Evolutionary conservation across 2,888 invertebrate species (phyloP).

Genomic region (Ornithoptera priamus): DNA sequence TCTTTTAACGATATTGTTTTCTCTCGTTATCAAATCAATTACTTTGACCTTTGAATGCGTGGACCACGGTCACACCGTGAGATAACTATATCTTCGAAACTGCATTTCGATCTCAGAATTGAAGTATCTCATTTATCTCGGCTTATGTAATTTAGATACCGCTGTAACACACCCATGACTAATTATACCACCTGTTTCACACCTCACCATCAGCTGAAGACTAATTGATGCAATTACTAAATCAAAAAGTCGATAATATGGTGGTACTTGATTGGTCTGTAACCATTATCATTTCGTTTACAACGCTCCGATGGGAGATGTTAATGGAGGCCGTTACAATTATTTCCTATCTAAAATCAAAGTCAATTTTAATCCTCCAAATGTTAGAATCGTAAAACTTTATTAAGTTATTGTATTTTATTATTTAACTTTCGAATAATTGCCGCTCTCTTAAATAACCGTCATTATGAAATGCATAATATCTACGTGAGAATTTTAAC

Average conservation of each 20-base stretch:
- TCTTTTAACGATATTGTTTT: conserved; percentile 12
- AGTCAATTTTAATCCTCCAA: conserved; percentile 16
- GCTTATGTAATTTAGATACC: conserved; percentile 29
- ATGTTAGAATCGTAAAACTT: conserved; percentile 22
- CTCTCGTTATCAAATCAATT: conserved; percentile 23
- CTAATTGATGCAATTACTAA: conserved; percentile 39
- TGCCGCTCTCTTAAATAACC: conserved; percentile 10
- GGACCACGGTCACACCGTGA: conserved; percentile 6
- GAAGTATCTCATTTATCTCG: conserved; percentile 26
- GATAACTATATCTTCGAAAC: conserved; percentile 26
- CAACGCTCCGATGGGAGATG: conserved; percentile 4
- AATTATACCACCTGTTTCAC: conserved; percentile 39
- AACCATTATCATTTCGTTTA: conserved; percentile 21
- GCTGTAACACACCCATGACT: conserved; percentile 31
- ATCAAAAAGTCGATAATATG: conserved; percentile 23
- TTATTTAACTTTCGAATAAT: conserved; percentile 19
- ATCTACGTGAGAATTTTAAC: conserved; percentile 6
- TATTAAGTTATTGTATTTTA: conserved; percentile 9
- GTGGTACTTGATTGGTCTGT: conserved; percentile 25
- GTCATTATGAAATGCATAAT: conserved; percentile 3
- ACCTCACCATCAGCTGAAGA: conserved; percentile 37
- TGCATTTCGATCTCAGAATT: conserved; percentile 25
- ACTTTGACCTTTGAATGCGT: conserved; percentile 27
- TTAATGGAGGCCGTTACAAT: conserved; percentile 15
- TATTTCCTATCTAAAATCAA: conserved; percentile 12